Percentiles rank a stretch among this genome's conserved stretches.
These are phyloP conservation scores for Catharus ustulatus DNA, from an alignment of 2,797 vertebrate species.

Conservation along the genomic window DNA sequence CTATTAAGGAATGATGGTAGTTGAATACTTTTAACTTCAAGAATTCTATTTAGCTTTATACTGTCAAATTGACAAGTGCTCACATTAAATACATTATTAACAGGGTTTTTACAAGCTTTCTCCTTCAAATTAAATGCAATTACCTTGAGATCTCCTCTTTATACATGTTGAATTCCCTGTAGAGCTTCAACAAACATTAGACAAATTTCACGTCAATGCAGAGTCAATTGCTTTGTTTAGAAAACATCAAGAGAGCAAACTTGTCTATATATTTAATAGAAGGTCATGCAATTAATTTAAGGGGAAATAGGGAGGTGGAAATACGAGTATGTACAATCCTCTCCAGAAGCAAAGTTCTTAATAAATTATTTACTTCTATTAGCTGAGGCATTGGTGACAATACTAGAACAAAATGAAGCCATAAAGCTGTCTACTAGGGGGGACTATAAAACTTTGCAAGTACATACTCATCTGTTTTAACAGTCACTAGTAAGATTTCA, in stretches of 20 bases:
- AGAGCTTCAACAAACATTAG: background rate
- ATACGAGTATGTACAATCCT: background rate
- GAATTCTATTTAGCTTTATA: background rate
- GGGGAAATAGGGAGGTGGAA: background rate
- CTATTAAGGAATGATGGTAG: background rate
- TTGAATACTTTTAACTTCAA: background rate
- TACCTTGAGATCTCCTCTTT: background rate
- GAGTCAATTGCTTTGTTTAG: background rate
- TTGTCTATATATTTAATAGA: background rate
- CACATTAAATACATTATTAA: background rate
- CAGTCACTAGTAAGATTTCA: background rate
- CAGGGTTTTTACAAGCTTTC: background rate
- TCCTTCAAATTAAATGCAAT: background rate
- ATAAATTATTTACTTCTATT: background rate
- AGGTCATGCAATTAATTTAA: background rate
- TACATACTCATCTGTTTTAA: background rate
- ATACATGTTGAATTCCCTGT: background rate
- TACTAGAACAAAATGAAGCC: background rate
- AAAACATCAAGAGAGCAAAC: background rate
- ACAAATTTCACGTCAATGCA: slow-evolving; percentile 15
- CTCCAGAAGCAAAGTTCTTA: background rate
- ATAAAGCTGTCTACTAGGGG: background rate
- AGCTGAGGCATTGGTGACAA: background rate
- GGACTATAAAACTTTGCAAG: background rate
- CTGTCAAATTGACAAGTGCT: background rate